Conservation (phyloP, 2,888 invertebrate species). For the Cynaeus angustus region DNA sequence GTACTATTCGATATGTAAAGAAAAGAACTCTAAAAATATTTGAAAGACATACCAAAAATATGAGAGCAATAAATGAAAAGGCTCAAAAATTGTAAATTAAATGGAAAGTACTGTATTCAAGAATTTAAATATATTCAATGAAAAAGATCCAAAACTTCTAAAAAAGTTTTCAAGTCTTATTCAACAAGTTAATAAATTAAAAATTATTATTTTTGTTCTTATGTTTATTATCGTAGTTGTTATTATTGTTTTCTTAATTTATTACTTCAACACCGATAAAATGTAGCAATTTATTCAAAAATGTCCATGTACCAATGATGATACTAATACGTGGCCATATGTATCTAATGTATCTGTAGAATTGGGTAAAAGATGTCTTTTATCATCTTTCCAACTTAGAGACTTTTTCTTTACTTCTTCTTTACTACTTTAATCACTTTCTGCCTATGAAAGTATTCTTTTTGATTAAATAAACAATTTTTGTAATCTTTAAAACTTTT, state of each 20-base stretch:
- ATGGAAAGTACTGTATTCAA: no score
- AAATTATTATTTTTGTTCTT: constrained; percentile 49
- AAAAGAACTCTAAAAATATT: no score
- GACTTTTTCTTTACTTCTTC: constrained; percentile 45
- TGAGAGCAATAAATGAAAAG: no score
- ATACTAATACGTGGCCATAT: constrained; percentile 40
- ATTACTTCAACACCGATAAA: constrained; percentile 44
- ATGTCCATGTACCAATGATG: constrained; percentile 40
- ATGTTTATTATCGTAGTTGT: no score
- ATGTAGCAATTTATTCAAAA: constrained; percentile 44
- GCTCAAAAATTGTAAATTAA: no score
- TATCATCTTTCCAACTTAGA: no score
- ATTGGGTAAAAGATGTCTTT: no score
- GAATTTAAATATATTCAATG: no score
- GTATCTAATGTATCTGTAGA: constrained; percentile 50
- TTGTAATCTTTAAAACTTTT: constrained; percentile 49
- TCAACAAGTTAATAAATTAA: constrained; percentile 39
- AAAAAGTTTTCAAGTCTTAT: constrained; percentile 49
- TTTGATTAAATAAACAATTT: constrained; percentile 51
- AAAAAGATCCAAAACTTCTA: constrained; percentile 50
- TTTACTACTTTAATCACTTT: constrained; percentile 46
- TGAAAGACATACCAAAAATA: no score
- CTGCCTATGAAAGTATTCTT: constrained; percentile 45
- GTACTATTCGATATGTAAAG: no score
- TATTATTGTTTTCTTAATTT: no score